phyloP scores from a whole-genome alignment of 1,140 invertebrate genomes.

The Drosophila orena region DNA sequence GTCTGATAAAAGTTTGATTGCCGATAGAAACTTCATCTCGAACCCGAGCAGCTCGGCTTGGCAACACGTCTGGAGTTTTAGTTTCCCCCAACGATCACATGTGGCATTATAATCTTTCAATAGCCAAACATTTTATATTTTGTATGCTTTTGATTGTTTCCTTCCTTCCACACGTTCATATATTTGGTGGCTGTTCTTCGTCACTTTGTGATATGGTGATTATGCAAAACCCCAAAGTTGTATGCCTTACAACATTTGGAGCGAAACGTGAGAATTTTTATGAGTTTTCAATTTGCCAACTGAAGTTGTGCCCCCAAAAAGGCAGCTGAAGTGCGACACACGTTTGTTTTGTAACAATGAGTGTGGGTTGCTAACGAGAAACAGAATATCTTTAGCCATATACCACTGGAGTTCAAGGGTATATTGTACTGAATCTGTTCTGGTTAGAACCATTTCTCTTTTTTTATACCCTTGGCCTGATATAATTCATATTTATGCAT shows the following conservation, averaged over 20 bases:
- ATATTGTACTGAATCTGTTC: background rate
- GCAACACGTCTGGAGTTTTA: slow-evolving; percentile 55
- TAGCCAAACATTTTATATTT: slow-evolving; percentile 18
- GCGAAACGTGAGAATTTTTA: slow-evolving; percentile 78
- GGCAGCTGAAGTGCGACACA: slow-evolving; percentile 48
- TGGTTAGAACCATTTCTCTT: too few relatives aligned
- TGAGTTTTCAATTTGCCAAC: slow-evolving; percentile 74
- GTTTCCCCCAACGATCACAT: slow-evolving; percentile 55
- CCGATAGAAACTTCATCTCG: slow-evolving; percentile 5
- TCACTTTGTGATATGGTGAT: slow-evolving; percentile 38
- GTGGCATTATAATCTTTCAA: slow-evolving; percentile 71
- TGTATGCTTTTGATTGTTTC: slow-evolving; percentile 32
- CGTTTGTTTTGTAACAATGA: slow-evolving; percentile 31
- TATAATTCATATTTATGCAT: too few relatives aligned
- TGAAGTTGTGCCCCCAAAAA: slow-evolving; percentile 29
- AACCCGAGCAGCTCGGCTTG: slow-evolving; percentile 6
- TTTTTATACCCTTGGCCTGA: too few relatives aligned
- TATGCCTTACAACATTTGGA: slow-evolving; percentile 63
- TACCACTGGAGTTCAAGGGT: background rate
- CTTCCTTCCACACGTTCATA: slow-evolving; percentile 5
- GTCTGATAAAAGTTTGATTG: slow-evolving; percentile 61
- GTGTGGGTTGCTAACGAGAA: background rate
- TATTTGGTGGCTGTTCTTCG: background rate
- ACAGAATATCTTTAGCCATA: too few relatives aligned
- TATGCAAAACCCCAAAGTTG: slow-evolving; percentile 53